These are phyloP conservation scores for Platichthys stellatus DNA, from an alignment of 2,113 vertebrate species.

Conservation along the genomic window DNA sequence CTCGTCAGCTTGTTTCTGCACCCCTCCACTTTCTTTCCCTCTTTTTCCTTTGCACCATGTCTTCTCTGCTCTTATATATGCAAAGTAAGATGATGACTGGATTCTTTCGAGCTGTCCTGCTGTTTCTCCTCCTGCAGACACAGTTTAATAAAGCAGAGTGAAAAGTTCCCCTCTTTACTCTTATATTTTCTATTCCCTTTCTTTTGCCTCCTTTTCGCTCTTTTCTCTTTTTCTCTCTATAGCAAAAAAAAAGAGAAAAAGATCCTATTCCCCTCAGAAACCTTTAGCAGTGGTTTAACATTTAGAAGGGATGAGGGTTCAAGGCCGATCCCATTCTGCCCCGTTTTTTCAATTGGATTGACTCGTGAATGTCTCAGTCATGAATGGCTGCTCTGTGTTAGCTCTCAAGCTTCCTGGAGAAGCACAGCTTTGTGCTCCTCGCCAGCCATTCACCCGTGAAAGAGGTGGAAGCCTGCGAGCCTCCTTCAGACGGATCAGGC, in stretches of 20 bases:
- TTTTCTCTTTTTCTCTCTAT: background rate
- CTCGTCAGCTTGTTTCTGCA: constrained; percentile 30
- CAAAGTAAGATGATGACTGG: constrained; percentile 2
- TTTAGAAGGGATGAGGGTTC: constrained; percentile 26
- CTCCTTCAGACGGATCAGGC: constrained; percentile 22
- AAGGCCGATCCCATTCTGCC: background rate
- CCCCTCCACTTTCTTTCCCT: constrained; percentile 23
- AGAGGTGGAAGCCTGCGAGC: constrained; percentile 18
- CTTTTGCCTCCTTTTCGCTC: background rate
- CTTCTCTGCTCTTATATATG: background rate
- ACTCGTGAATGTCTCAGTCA: constrained; percentile 10
- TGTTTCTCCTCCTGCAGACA: background rate
- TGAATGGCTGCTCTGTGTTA: constrained; percentile 19
- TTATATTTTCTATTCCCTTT: background rate
- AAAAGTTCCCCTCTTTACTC: constrained; percentile 3
- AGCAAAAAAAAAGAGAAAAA: background rate
- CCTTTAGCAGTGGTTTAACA: constrained; percentile 35
- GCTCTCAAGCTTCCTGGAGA: constrained; percentile 22
- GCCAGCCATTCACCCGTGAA: constrained; percentile 36
- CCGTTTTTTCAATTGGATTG: constrained; percentile 10
- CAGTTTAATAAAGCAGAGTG: constrained; percentile 8
- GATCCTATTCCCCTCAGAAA: constrained; percentile 9
- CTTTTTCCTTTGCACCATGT: background rate
- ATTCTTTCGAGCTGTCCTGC: background rate
- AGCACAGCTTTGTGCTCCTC: constrained; percentile 22